Percentiles rank a stretch among this genome's conserved stretches.
Evolutionary conservation across 1,140 invertebrate genomes (phyloP).

Genomic region (Calosoma granatense): DNA sequence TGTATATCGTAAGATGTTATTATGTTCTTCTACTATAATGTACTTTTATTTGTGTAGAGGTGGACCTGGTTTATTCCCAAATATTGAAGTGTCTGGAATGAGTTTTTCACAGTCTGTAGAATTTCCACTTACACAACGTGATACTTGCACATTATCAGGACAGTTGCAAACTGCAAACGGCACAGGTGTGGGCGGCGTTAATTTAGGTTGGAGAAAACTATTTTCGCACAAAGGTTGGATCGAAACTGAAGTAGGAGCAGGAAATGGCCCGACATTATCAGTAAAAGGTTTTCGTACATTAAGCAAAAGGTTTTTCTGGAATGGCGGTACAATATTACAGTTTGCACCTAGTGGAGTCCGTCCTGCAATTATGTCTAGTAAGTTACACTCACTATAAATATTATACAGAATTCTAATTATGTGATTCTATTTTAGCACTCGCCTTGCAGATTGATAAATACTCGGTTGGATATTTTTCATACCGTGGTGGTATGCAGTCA

Average conservation of each 20-base stretch:
- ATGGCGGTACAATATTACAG: constrained; percentile 58
- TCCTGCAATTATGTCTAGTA: constrained; percentile 61
- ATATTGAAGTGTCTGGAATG: constrained; percentile 83
- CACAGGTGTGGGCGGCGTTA: constrained; percentile 63
- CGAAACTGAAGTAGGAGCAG: constrained; percentile 65
- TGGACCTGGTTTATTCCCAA: constrained; percentile 48
- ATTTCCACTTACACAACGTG: constrained; percentile 74
- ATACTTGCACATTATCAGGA: constrained; percentile 72
- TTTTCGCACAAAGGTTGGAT: constrained; percentile 75
- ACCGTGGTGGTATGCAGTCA: constrained; percentile 60
- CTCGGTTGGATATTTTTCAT: constrained; percentile 78
- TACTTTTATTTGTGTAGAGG: constrained; percentile 25
- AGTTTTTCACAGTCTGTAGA: constrained; percentile 87
- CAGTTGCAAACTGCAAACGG: constrained; percentile 80
- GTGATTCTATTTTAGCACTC: constrained; percentile 47
- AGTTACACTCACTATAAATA: constrained; percentile 29
- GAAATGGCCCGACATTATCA: constrained; percentile 61
- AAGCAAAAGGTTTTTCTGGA: constrained; percentile 59
- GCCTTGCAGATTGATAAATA: constrained; percentile 76
- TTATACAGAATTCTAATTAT: constrained; percentile 12
- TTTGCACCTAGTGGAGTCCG: constrained; percentile 59
- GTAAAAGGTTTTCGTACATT: constrained; percentile 65
- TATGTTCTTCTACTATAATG: no score
- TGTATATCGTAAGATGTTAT: no score
- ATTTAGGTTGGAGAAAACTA: constrained; percentile 60